These are phyloP conservation scores for Oncorhynchus nerka DNA, from an alignment of 2,113 vertebrate genomes.

Conservation along the genomic window DNA sequence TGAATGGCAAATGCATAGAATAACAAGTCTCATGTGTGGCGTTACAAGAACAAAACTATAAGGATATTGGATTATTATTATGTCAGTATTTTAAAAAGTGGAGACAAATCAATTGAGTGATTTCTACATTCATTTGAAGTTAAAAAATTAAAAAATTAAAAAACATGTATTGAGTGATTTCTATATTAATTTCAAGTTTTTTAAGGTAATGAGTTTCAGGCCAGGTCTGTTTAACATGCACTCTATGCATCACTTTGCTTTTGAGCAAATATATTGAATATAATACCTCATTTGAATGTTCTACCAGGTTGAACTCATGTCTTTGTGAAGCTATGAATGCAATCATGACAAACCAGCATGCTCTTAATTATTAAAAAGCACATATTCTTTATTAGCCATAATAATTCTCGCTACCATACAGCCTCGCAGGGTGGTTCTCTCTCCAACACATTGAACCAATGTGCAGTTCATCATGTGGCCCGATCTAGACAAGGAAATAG, in stretches of 20 bases:
- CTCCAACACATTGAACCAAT: slow-evolving; percentile 21
- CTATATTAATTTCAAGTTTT: not conserved
- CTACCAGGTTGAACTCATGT: slow-evolving; percentile 22
- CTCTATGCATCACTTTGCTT: not conserved
- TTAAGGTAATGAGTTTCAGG: not conserved
- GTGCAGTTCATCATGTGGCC: slow-evolving; percentile 52
- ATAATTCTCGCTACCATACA: slow-evolving; percentile 42
- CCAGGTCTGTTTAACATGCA: not conserved
- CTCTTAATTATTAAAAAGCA: slow-evolving; percentile 64
- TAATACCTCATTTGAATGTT: not conserved
- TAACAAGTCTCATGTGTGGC: not conserved
- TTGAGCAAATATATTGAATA: slow-evolving; percentile 17
- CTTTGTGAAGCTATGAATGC: slow-evolving; percentile 33
- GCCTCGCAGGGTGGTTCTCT: not conserved
- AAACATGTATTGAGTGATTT: not conserved
- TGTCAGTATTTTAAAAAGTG: not conserved
- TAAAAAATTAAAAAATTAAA: too few relatives aligned
- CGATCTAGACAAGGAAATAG: slow-evolving; percentile 51
- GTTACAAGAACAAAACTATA: not conserved
- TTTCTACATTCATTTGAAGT: not conserved
- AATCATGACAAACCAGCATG: slow-evolving; percentile 47
- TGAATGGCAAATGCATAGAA: not conserved
- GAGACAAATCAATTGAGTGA: not conserved
- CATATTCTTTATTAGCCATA: slow-evolving; percentile 59
- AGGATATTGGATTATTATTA: too few relatives aligned